Base-by-base conservation (phyloP, 2,888 invertebrate genomes). In the Dasysyrphus albostriatus region DNA sequence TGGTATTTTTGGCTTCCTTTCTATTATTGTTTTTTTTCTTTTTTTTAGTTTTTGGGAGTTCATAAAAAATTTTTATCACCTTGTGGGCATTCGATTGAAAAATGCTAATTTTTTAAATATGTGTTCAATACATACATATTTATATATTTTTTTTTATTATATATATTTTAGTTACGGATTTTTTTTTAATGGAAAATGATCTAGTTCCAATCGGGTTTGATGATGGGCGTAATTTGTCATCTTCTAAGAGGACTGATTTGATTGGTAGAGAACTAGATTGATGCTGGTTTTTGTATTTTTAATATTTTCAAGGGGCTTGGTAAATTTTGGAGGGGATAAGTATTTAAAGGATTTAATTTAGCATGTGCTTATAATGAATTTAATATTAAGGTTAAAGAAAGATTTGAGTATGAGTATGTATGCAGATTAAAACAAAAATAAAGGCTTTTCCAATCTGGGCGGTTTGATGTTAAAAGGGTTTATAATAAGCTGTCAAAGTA, bases 41-140 rank as follows among this genome's bases (percentile, higher is more conserved):
- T 24, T 39, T 61, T 42, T 10, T 39, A 59, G 37, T 49, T 74
- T 37, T 72, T 8, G 8, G 24, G 14, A 72, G 78, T 67, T 83
- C 39, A 75, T 72, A 70, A 83, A 73, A 61, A 79, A 51, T 83
- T 67, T 87, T 79, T 87, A 75, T 82, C 75, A 75, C 73, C 54
- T 72, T 44, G 65, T 74, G 77, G 77, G 61, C 49, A 81, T 82
- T 69, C 42, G 82, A 82, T 85, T 85, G 73, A 78, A 74, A 82
- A 74, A 85, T 77, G 77, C 61, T 58, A 81, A 85, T 67, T 82
- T 39, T 54, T 19, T 10, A 1, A 19, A 16, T 3, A 29, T 29
- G 7, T 19, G 14, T 12, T 6, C 32, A 5, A 12, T 12, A 24
- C 24, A 12, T 12, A 24, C 24, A 24, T 39, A 7, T 32, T n/a